These are phyloP conservation scores for Petroica traversi DNA, from an alignment of 2,113 vertebrate genomes.

Conservation along the genomic window DNA sequence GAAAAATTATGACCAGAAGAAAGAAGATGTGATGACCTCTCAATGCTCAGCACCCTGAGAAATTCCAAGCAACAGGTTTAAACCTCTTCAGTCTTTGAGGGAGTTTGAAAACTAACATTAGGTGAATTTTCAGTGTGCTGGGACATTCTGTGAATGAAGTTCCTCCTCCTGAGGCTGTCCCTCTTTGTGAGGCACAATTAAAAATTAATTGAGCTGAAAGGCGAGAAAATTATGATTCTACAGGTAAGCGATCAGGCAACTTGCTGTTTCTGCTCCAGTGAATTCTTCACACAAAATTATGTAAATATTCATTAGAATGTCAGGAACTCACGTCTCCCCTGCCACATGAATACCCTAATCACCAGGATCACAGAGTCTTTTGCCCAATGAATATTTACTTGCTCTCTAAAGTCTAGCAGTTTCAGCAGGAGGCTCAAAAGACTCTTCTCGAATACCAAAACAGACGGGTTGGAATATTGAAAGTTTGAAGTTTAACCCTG, in stretches of 20 bases:
- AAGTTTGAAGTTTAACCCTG: background rate
- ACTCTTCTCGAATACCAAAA: background rate
- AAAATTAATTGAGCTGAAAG: constrained; percentile 58
- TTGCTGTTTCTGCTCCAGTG: constrained; percentile 45
- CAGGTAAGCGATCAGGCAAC: constrained; percentile 51
- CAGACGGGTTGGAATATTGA: background rate
- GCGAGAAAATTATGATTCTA: constrained; percentile 25
- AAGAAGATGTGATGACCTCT: background rate
- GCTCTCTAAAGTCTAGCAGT: background rate
- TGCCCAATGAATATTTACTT: constrained; percentile 41
- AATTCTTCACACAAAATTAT: constrained; percentile 49
- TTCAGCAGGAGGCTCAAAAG: constrained; percentile 9
- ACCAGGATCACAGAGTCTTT: constrained; percentile 44
- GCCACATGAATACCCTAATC: constrained; percentile 45
- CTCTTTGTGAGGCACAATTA: background rate
- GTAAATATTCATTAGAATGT: constrained; percentile 59
- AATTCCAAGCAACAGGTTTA: background rate
- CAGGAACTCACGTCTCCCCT: background rate
- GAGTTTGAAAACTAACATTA: background rate
- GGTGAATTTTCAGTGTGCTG: background rate
- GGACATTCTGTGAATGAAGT: background rate
- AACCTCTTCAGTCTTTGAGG: background rate
- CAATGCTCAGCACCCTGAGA: background rate
- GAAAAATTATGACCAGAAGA: background rate
- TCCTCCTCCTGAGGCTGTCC: background rate